Evolutionary conservation across 2,888 invertebrate genomes (phyloP).

Genomic region (Cyrtodaria siliqua): DNA sequence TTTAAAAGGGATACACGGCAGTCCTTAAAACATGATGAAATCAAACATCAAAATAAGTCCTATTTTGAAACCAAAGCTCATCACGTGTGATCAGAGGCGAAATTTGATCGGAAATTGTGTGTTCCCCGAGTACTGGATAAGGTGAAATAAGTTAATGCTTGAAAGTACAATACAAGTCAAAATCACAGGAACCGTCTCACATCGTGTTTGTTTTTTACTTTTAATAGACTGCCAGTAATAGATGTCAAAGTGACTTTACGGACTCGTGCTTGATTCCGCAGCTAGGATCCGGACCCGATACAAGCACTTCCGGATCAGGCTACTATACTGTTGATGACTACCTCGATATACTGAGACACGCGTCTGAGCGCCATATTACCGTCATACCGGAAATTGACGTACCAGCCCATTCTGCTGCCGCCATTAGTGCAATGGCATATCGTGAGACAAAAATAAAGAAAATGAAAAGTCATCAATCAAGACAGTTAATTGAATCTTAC

Average conservation of each 20-base stretch:
- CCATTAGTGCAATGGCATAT: constrained; percentile 38
- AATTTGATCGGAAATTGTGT: too few relatives aligned
- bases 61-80: too few relatives aligned
- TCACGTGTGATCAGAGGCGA: too few relatives aligned
- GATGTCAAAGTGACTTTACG: constrained; percentile 61
- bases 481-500: constrained; percentile 36
- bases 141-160: too few relatives aligned
- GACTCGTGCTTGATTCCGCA: constrained; percentile 68
- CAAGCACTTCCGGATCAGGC: constrained; percentile 65
- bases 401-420: constrained; percentile 75
- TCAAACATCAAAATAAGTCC: too few relatives aligned
- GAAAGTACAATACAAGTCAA: too few relatives aligned
- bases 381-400: constrained; percentile 83
- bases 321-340: constrained; percentile 74
- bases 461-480: constrained; percentile 16
- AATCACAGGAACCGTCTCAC: too few relatives aligned
- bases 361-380: constrained; percentile 69
- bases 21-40: too few relatives aligned
- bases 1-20: too few relatives aligned
- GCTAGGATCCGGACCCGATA: constrained; percentile 73
- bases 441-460: constrained; percentile 13
- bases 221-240: constrained; percentile 53
- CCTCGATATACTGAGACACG: constrained; percentile 71
- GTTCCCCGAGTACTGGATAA: too few relatives aligned
- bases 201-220: too few relatives aligned